Evolutionary conservation across 1,140 invertebrate species (phyloP), one percentile per base, ranked within the genome.

Genomic region (Nephila pilipes): DNA sequence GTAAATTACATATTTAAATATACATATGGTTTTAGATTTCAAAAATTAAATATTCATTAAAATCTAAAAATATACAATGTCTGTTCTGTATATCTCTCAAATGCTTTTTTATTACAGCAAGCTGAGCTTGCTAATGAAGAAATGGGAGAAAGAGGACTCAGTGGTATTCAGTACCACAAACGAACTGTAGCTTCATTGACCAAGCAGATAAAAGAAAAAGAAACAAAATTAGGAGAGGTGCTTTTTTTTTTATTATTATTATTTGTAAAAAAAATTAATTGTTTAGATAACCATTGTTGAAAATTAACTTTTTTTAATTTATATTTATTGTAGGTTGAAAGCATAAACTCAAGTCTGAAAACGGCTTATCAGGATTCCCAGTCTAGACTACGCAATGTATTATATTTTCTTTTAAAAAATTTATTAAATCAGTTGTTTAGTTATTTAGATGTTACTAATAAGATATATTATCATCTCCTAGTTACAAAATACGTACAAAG

Each of bases 161-260:
- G 95, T 60, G 95, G 95, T 58, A 94, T 94, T 16, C 95, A 96
- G 80, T 95, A 95, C 93, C 95, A 96, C 93, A 95, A 95, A 94
- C 93, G 95, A 57, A 93, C 95, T 3, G 95, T 95, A 10, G 94
- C 95, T 22, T 94, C 95, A 2, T 88, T 96, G 20, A 94, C 93
- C 22, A 65, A 92, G 20, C 94, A 94, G 87, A 85, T 92, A 85
- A 93, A 90, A 55, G 96, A 97, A 94, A 96, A 97, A 90, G 96
- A 96, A 94, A 96, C 96, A 95, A 94, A 97, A 54, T 95, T 96
- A 93, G 95, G 95, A 90, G 95, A 96, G 92, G 94, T 96, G 38
- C 94, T 57, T 85, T 65, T 87, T 87, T 57, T 85, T 65, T 87
- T 87, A 10, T 1, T 55, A 1, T 85, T 58, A 22, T 18, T 0